phyloP scores from a whole-genome alignment of 2,113 vertebrate genomes.

The Leucosticte australis region DNA sequence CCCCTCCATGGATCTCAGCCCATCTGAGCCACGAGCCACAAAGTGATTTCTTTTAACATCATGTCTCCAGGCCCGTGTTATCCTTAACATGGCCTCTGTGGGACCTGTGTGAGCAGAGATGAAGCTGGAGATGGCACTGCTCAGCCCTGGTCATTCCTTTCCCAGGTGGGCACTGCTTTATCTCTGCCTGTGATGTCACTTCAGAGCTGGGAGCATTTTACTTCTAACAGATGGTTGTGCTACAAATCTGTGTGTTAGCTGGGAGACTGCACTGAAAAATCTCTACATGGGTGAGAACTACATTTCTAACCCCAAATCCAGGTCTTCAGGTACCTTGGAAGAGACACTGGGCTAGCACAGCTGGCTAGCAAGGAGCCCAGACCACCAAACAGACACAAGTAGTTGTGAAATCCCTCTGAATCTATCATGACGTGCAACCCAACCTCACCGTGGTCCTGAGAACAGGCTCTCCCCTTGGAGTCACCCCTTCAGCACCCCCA shows the following conservation, averaged over 20 bases:
- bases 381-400: background rate
- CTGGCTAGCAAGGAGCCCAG: background rate
- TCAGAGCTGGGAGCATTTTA: background rate
- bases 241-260: background rate
- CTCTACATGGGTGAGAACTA: background rate
- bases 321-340: background rate
- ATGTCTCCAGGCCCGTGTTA: accelerated
- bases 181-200: background rate
- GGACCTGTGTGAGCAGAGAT: background rate
- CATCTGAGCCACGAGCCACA: background rate
- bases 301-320: background rate
- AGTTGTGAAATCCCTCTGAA: background rate
- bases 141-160: background rate
- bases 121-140: background rate
- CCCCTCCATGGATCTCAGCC: background rate
- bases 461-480: background rate
- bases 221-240: background rate
- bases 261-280: background rate
- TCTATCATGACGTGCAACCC: background rate
- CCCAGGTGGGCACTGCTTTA: background rate
- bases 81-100: background rate
- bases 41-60: background rate
- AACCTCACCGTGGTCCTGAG: background rate
- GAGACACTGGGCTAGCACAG: background rate
- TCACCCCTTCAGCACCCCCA: background rate